phyloP scores from a whole-genome alignment of 2,797 vertebrate genomes.

The Rhodeus uyekii region DNA sequence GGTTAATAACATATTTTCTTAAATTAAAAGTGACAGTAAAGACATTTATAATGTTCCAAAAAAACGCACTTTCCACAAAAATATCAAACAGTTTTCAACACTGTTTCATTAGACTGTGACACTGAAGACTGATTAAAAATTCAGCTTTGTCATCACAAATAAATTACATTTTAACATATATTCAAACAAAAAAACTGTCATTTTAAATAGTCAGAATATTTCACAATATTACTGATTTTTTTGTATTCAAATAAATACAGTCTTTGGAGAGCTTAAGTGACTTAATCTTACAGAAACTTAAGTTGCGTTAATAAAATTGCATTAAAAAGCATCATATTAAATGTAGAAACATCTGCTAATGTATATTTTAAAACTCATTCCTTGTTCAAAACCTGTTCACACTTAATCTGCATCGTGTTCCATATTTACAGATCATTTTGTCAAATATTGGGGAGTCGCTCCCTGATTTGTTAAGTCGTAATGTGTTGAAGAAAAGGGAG shows the following conservation, averaged over 20 bases:
- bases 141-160: background rate
- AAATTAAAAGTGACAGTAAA: background rate
- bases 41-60: background rate
- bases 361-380: background rate
- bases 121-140: background rate
- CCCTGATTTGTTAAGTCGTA: conserved; percentile 69
- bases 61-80: background rate
- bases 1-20: background rate
- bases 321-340: background rate
- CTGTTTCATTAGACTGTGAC: no score
- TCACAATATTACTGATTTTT: background rate
- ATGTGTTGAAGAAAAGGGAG: conserved; percentile 70
- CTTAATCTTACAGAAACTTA: background rate
- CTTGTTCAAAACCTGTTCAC: background rate
- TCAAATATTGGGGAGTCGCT: conserved; percentile 72
- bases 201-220: background rate
- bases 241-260: background rate
- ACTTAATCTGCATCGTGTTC: background rate
- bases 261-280: background rate
- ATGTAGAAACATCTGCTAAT: background rate
- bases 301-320: background rate
- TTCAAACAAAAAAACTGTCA: background rate
- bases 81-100: background rate
- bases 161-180: background rate
- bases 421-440: conserved; percentile 54